Evolutionary conservation across 2,797 vertebrate genomes (phyloP).

Genomic region (Pangasius mekongensis): DNA sequence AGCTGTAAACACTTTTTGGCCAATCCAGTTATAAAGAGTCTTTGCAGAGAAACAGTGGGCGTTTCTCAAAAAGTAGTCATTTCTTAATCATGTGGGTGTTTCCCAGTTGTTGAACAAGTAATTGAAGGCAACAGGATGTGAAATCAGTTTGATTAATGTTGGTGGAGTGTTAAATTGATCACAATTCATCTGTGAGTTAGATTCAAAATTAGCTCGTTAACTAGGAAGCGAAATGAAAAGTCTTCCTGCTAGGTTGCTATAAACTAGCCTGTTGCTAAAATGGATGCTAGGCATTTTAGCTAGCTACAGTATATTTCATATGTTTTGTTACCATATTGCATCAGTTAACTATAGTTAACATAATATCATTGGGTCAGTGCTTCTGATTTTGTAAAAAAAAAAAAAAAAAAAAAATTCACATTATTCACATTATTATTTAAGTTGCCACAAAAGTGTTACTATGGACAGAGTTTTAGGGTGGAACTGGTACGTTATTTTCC

Average conservation of each 20-base stretch:
- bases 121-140: not conserved
- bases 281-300: not conserved
- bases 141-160: not conserved
- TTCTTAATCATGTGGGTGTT: not conserved
- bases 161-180: not conserved
- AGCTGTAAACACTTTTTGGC: not conserved
- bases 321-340: not conserved
- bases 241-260: not conserved
- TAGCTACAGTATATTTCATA: not conserved
- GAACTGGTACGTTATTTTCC: not conserved
- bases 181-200: not conserved
- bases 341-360: not conserved
- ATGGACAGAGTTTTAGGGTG: not conserved
- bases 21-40: not conserved
- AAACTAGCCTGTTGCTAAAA: not conserved
- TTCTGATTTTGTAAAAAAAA: not conserved
- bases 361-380: not conserved
- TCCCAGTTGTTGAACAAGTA: not conserved
- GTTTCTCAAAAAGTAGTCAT: constrained; percentile 21
- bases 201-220: not conserved
- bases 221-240: not conserved
- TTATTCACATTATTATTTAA: not conserved
- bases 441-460: not conserved
- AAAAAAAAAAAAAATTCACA: not conserved
- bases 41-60: not conserved